phyloP scores from a whole-genome alignment of 2,888 invertebrate species.

The Coleophora deauratella region DNA sequence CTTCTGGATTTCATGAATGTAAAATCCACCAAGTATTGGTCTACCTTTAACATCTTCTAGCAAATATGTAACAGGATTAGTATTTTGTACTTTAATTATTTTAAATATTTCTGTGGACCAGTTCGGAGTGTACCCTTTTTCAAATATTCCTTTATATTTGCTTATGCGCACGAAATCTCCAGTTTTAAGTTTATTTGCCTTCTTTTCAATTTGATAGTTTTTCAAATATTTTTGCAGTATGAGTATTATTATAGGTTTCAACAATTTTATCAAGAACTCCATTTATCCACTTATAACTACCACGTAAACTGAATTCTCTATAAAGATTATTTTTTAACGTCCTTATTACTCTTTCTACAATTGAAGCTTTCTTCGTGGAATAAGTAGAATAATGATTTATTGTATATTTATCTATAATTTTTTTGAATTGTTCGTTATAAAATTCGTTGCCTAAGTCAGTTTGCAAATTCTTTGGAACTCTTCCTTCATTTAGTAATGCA shows the following conservation, averaged over 20 bases:
- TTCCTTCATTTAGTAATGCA: neutral
- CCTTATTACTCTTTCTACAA: conserved; percentile 15
- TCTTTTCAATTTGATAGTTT: neutral
- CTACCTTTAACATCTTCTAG: neutral
- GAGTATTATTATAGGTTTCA: conserved; percentile 8
- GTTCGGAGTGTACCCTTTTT: conserved; percentile 24
- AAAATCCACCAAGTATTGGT: conserved; percentile 8
- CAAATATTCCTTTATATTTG: conserved; percentile 18
- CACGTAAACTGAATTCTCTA: conserved; percentile 9
- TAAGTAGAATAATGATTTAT: conserved; percentile 13
- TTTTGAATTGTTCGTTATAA: conserved; percentile 3
- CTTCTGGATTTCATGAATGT: conserved; percentile 26
- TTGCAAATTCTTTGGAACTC: conserved; percentile 4
- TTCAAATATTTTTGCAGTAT: neutral
- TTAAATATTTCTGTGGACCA: conserved; percentile 28
- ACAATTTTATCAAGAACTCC: conserved; percentile 5
- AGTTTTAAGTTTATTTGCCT: neutral
- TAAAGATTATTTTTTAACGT: conserved; percentile 11
- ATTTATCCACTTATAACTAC: conserved; percentile 10
- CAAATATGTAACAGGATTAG: conserved; percentile 1
- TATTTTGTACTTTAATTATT: conserved; percentile 8
- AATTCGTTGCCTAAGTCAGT: conserved; percentile 11
- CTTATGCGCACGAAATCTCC: conserved; percentile 22
- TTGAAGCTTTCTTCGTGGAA: conserved; percentile 14
- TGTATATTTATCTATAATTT: too few relatives aligned